Conservation (phyloP, 1,140 invertebrate genomes). For the Maconellicoccus hirsutus region DNA sequence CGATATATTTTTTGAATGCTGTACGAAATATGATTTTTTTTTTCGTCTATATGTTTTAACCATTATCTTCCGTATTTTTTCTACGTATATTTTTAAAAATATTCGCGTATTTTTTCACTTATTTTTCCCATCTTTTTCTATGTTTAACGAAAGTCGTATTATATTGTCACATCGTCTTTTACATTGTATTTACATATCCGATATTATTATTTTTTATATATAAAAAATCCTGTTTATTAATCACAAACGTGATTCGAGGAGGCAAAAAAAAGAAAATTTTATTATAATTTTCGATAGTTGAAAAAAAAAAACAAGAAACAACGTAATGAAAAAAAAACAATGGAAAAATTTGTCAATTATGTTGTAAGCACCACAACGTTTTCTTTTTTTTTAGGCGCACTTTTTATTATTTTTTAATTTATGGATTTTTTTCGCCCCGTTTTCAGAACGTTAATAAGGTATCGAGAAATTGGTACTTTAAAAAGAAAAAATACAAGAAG, state of each 20-base stretch:
- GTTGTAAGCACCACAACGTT: conserved; percentile 15
- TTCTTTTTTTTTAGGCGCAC: conserved; percentile 4
- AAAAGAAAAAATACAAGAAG: no score
- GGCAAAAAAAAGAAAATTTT: no score
- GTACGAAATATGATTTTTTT: neutral
- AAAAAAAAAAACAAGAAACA: neutral
- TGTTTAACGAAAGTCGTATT: neutral
- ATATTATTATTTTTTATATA: neutral
- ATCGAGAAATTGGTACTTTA: no score
- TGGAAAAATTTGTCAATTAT: conserved; percentile 18
- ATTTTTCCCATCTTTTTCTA: neutral
- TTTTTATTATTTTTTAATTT: neutral
- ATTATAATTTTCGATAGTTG: neutral
- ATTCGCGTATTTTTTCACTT: neutral
- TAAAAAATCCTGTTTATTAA: neutral
- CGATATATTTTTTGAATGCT: no score
- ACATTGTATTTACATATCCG: neutral
- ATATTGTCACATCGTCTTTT: neutral
- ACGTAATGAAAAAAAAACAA: neutral
- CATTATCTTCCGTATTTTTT: neutral
- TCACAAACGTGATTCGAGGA: no score
- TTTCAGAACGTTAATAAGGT: neutral
- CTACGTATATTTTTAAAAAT: neutral
- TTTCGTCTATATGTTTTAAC: neutral
- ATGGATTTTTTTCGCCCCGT: neutral